These are phyloP conservation scores for Elephas maximus DNA, from an alignment of 2,113 vertebrate genomes.

Conservation along the genomic window DNA sequence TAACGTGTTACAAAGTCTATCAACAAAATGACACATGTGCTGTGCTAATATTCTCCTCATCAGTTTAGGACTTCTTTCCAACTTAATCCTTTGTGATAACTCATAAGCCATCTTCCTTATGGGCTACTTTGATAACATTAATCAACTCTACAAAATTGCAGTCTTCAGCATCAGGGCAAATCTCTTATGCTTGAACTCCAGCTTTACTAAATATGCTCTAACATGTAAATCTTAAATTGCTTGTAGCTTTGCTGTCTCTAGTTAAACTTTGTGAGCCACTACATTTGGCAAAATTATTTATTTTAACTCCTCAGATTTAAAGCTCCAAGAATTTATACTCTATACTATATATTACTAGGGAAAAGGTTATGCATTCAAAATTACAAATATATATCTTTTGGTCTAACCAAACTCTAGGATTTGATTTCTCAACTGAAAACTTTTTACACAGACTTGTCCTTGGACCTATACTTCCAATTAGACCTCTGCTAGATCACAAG, in stretches of 20 bases:
- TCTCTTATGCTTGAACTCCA: not conserved
- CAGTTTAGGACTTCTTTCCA: not conserved
- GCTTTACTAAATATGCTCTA: not conserved
- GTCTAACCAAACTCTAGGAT: not conserved
- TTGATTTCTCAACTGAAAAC: slow-evolving; percentile 27
- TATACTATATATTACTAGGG: not conserved
- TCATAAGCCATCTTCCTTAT: not conserved
- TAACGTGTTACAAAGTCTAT: not conserved
- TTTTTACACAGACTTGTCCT: not conserved
- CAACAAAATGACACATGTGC: not conserved
- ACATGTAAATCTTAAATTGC: slow-evolving; percentile 54
- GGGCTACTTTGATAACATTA: not conserved
- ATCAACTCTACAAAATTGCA: not conserved
- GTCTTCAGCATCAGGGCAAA: not conserved
- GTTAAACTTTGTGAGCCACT: not conserved
- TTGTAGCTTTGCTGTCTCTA: not conserved
- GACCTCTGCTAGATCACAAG: not conserved
- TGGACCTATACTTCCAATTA: not conserved
- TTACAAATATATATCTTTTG: not conserved
- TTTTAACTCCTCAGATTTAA: not conserved
- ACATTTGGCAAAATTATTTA: not conserved
- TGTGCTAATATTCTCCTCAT: not conserved
- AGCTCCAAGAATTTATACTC: not conserved
- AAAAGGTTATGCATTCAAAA: slow-evolving; percentile 7
- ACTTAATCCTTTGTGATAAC: not conserved